Conservation (phyloP, 2,797 vertebrate genomes). For the Gallinago solitaria region DNA sequence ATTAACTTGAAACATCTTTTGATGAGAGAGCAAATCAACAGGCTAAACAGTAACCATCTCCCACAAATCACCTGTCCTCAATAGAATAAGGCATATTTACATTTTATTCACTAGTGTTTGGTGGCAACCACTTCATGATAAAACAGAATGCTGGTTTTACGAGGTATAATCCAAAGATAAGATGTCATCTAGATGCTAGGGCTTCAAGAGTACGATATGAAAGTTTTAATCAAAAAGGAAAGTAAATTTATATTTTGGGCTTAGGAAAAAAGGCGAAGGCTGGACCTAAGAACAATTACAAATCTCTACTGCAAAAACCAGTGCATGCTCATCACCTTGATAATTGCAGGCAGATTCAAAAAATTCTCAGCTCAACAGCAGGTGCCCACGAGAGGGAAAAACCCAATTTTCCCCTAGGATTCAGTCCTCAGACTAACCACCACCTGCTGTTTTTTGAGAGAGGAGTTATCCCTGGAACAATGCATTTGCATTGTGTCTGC, state of each 20-base stretch:
- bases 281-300: not conserved
- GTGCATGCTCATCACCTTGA: not conserved
- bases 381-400: not conserved
- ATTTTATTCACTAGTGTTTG: not conserved
- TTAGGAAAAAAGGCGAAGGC: not conserved
- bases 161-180: not conserved
- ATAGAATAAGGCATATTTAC: not conserved
- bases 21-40: not conserved
- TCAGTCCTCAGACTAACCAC: not conserved
- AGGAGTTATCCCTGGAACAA: slow-evolving; percentile 21
- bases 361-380: not conserved
- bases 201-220: not conserved
- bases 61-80: not conserved
- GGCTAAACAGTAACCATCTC: not conserved
- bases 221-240: not conserved
- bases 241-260: not conserved
- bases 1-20: not conserved
- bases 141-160: not conserved
- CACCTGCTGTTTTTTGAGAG: slow-evolving; percentile 14
- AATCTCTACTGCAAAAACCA: not conserved
- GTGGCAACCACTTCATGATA: not conserved
- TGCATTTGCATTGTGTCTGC: slow-evolving; percentile 29
- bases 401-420: not conserved
- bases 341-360: not conserved
- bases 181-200: not conserved